Percentiles rank a stretch among this genome's conserved stretches.
phyloP scores from a whole-genome alignment of 2,888 invertebrate species.

The Andrena minutula region DNA sequence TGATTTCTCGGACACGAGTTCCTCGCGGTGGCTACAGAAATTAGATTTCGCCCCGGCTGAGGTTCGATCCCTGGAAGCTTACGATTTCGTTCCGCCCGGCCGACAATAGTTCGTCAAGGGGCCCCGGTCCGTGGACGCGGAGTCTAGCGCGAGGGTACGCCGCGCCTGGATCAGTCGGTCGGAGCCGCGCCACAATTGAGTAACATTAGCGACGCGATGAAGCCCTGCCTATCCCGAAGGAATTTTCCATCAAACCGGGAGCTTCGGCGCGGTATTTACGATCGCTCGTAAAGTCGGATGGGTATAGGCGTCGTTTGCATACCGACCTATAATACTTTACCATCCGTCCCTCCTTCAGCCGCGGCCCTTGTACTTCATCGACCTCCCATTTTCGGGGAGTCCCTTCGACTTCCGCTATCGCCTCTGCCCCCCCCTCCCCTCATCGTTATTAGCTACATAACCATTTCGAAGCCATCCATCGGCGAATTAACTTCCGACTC shows the following conservation, averaged over 20 bases:
- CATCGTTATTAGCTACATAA: conserved; percentile 61
- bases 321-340: conserved; percentile 44
- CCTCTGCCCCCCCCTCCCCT: conserved; percentile 7
- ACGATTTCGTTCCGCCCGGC: conserved; percentile 40
- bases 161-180: conserved; percentile 42
- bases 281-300: conserved; percentile 66
- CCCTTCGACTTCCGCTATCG: conserved; percentile 48
- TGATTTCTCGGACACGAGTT: conserved; percentile 62
- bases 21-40: conserved; percentile 58
- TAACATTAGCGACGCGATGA: conserved; percentile 68
- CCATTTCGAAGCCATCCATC: conserved; percentile 58
- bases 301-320: conserved; percentile 54
- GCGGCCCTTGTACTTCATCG: conserved; percentile 57
- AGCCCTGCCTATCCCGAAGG: conserved; percentile 44
- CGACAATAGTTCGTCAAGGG: conserved; percentile 78
- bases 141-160: conserved; percentile 56
- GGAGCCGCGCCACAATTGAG: conserved; percentile 51
- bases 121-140: conserved; percentile 36
- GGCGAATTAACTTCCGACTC: conserved; percentile 66
- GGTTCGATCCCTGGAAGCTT: conserved; percentile 70
- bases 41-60: conserved; percentile 73
- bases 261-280: conserved; percentile 65
- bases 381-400: conserved; percentile 48
- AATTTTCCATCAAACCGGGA: conserved; percentile 57
- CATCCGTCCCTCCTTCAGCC: conserved; percentile 19